Base-by-base conservation (phyloP, 2,113 vertebrate species). In the Mugil cephalus region DNA sequence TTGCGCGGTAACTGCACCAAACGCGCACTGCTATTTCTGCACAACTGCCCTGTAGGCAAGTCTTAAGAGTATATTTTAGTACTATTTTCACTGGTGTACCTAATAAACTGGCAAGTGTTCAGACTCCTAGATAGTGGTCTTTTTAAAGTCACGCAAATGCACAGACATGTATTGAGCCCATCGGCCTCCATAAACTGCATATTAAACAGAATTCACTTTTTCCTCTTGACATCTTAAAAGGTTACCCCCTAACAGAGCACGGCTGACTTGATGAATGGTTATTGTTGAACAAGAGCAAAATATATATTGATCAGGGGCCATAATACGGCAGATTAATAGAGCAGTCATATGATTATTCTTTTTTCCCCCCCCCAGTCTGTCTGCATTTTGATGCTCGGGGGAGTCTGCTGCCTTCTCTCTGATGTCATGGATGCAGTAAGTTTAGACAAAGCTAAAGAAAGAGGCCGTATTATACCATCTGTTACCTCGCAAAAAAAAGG, bases 191-290 rank as follows among this genome's bases (percentile, higher is more conserved):
- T 69, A 59, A 50, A 48, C 36, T 66, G 48, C 68, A 78, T 84
- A 56, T 75, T 80, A 79, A 90, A 84, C 53, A 77, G 61, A 62
- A 74, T 21, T 47, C 60, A 34, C 17, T 67, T 70, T 61, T 51
- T 68, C 62, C 54, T 52, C 51, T 19, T 81, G 67, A 84, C 79
- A 47, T 82, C 71, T 88, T 85, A 88, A 91, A 91, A 91, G 87
- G 69, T 75, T 87, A 36, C 50, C 51, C n/a, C 43, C 64, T 59
- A 36, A 17, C 65, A 69, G 69, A 77, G 34, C 42, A 43, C 60
- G 62, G 61, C 52, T 77, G 68, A 89, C 84, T 86, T 94, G 94
- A 94, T 81, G 39, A 91, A 94, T 93, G 90, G 79, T 89, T 92
- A 89, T 93, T 90, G 91, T 90, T 93, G 82, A 81, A 83, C 77